Percentiles rank a stretch among this genome's conserved stretches.
Evolutionary conservation across 2,797 vertebrate genomes (phyloP).

Genomic region (Dromococcyx pavoninus): DNA sequence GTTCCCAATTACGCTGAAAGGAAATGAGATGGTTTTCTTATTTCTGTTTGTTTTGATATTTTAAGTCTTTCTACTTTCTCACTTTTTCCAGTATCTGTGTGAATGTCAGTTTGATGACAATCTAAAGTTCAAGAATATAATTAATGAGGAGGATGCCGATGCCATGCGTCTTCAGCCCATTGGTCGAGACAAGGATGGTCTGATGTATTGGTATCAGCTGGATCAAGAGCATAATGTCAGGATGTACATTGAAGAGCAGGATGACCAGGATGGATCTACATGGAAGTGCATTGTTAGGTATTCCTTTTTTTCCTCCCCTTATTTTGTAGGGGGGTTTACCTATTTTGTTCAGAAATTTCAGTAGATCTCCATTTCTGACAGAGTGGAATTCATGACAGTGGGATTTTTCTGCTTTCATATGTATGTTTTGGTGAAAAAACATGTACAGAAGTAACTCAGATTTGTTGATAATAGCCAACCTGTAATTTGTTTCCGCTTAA

Average conservation of each 20-base stretch:
- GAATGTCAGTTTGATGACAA: conserved; percentile 99
- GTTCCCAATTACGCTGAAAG: background rate
- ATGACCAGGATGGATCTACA: conserved; percentile 92
- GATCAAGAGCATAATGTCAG: conserved; percentile 96
- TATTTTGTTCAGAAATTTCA: background rate
- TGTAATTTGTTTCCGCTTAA: background rate
- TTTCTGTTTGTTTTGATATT: background rate
- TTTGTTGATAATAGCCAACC: background rate
- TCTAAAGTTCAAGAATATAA: conserved; percentile 93
- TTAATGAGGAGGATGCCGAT: conserved; percentile 95
- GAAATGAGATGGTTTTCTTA: background rate
- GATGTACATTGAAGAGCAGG: conserved; percentile 96
- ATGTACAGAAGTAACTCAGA: background rate
- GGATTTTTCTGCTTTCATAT: background rate
- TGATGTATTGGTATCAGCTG: conserved; percentile 96
- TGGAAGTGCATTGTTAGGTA: conserved; percentile 98
- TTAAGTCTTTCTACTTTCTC: background rate
- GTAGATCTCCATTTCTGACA: background rate
- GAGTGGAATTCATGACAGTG: background rate
- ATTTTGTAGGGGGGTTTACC: background rate
- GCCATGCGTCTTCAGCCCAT: conserved; percentile 95
- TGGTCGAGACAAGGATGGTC: conserved; percentile 89
- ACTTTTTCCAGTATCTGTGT: conserved; percentile 89
- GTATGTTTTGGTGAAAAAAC: background rate
- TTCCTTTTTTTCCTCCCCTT: background rate